Evolutionary conservation across 2,113 vertebrate species (phyloP).

Genomic region (Psittacus erithacus): DNA sequence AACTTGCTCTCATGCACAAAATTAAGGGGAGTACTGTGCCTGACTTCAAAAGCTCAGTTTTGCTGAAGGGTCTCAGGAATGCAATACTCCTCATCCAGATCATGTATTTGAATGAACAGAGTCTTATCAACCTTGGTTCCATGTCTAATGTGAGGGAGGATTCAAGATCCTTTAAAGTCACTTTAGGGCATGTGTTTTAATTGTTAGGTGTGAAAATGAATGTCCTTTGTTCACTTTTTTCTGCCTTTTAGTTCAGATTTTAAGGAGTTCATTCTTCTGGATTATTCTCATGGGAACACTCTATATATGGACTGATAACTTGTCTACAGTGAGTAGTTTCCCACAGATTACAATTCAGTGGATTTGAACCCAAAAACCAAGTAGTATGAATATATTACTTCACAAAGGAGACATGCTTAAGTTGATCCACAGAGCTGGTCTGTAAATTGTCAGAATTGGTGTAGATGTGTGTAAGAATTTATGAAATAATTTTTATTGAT

Average conservation of each 20-base stretch:
- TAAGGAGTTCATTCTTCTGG: neutral
- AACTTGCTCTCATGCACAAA: neutral
- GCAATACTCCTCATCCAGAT: neutral
- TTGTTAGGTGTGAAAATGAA: neutral
- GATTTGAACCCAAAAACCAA: neutral
- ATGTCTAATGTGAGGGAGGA: neutral
- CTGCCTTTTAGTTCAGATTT: conserved; percentile 10
- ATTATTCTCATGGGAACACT: neutral
- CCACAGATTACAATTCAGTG: conserved; percentile 7
- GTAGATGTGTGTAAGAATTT: neutral
- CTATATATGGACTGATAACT: neutral
- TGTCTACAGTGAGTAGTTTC: neutral
- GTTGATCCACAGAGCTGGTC: neutral
- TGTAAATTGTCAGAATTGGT: neutral
- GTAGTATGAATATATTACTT: conserved; percentile 32
- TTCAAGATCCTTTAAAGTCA: neutral
- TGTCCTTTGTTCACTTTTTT: neutral
- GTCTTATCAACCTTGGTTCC: neutral
- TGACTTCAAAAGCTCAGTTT: neutral
- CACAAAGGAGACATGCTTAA: conserved; percentile 24
- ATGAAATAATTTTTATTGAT: neutral
- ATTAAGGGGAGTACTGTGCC: neutral
- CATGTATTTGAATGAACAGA: neutral
- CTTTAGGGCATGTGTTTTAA: neutral
- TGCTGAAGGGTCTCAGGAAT: neutral